phyloP scores from a whole-genome alignment of 2,797 vertebrate genomes.

The Sebastes hopkinsi region DNA sequence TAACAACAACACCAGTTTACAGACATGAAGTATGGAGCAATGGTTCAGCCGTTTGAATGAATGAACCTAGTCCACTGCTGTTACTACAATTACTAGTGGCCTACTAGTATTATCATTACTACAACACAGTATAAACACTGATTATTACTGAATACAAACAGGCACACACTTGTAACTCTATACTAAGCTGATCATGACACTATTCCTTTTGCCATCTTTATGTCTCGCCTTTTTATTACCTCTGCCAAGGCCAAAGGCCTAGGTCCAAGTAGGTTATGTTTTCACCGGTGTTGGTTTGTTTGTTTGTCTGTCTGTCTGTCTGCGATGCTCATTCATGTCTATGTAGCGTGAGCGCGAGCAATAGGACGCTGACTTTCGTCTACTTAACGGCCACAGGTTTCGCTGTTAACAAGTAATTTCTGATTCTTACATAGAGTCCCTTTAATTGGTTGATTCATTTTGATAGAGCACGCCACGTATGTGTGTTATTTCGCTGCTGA shows the following conservation, averaged over 20 bases:
- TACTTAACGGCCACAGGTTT: fast-evolving
- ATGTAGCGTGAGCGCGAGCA: fast-evolving
- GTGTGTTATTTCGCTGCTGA: no score
- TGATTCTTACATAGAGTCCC: no score
- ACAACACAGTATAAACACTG: neutral
- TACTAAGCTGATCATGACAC: neutral
- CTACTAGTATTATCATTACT: neutral
- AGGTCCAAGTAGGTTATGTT: no score
- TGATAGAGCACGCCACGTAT: no score
- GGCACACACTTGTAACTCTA: neutral
- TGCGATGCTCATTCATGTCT: no score
- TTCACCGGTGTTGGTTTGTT: no score
- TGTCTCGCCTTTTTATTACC: neutral
- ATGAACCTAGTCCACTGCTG: neutral
- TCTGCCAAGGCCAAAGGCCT: no score
- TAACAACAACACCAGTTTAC: no score
- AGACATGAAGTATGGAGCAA: neutral
- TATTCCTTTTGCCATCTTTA: neutral
- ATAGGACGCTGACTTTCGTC: fast-evolving
- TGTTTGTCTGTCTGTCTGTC: no score
- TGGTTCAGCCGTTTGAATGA: no score
- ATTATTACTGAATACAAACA: neutral
- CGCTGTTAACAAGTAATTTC: no score
- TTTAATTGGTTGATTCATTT: no score
- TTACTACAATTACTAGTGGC: neutral